Evolutionary conservation across 2,113 vertebrate species (phyloP).

Genomic region (Stigmatopora argus): DNA sequence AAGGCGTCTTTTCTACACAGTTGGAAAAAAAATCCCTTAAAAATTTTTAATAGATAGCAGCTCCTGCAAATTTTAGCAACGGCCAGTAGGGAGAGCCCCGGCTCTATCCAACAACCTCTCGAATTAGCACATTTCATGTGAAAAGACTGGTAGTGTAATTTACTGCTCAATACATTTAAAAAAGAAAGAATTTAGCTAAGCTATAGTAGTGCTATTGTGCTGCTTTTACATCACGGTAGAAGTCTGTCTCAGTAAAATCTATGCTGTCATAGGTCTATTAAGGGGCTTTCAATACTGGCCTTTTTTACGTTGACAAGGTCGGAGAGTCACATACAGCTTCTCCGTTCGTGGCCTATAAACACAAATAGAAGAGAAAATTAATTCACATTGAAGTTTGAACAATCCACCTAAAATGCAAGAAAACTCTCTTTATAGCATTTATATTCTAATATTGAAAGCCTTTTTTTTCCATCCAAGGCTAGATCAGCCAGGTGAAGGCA

Average conservation of each 20-base stretch:
- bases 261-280: neutral
- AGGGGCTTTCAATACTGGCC: neutral
- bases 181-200: neutral
- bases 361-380: neutral
- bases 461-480: too few species aligned
- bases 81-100: constrained; percentile 56
- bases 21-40: constrained; percentile 34
- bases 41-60: neutral
- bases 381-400: neutral
- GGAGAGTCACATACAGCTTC: neutral
- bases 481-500: too few species aligned
- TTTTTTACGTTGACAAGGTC: neutral
- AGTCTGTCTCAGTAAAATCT: neutral
- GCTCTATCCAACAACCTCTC: constrained; percentile 27
- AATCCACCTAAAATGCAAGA: neutral
- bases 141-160: neutral
- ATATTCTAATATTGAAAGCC: too few species aligned
- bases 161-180: neutral
- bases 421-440: too few species aligned
- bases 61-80: constrained; percentile 31
- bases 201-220: neutral
- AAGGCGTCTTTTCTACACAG: constrained; percentile 59
- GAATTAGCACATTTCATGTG: neutral
- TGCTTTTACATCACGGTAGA: neutral
- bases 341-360: neutral